These are phyloP conservation scores for Callocephalon fimbriatum DNA, from an alignment of 2,113 vertebrate genomes.

Conservation along the genomic window DNA sequence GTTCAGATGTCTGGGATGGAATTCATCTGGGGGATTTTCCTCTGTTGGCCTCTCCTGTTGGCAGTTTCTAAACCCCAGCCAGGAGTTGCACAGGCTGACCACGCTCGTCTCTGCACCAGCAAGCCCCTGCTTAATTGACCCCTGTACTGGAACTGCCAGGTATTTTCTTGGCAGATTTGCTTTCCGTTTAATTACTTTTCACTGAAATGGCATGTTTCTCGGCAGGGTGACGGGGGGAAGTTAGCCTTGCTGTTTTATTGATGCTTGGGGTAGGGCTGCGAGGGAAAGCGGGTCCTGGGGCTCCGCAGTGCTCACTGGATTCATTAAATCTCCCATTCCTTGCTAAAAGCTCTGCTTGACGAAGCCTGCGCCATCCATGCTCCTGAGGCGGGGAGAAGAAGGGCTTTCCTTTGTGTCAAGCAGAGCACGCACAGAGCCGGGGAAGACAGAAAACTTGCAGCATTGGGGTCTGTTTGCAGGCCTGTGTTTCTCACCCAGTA, in stretches of 20 bases:
- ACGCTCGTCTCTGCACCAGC: rapidly evolving
- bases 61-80: background rate
- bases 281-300: background rate
- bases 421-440: background rate
- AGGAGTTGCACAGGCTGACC: background rate
- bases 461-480: rapidly evolving
- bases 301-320: background rate
- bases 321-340: slow-evolving; percentile 4
- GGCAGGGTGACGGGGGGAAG: background rate
- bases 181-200: slow-evolving; percentile 70
- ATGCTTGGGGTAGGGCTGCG: background rate
- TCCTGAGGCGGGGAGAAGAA: background rate
- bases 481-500: background rate
- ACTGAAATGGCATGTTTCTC: slow-evolving; percentile 43
- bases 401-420: slow-evolving; percentile 65
- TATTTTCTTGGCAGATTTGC: slow-evolving; percentile 60
- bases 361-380: rapidly evolving
- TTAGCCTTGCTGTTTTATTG: slow-evolving; percentile 42
- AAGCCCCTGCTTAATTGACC: background rate
- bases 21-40: background rate
- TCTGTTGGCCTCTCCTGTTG: background rate
- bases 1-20: background rate
- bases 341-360: background rate
- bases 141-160: slow-evolving; percentile 20
- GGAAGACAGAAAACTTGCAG: background rate